Conservation (phyloP, 2,888 invertebrate genomes). For the Ganaspis brasiliensis region DNA sequence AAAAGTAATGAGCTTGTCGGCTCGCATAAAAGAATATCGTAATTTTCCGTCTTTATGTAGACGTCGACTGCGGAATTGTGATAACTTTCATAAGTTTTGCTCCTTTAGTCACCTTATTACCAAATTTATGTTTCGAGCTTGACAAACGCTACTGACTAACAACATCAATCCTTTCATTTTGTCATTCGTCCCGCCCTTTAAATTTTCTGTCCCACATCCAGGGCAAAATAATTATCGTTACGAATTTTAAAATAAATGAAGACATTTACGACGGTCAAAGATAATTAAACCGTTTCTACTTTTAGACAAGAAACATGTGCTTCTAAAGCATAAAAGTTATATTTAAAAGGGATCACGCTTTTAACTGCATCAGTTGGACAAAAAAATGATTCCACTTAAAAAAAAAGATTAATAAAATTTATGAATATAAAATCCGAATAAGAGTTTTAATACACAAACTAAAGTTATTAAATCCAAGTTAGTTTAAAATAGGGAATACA, state of each 20-base stretch:
- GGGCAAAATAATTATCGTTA: slow-evolving; percentile 12
- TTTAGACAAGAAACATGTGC: not conserved
- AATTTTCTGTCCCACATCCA: not conserved
- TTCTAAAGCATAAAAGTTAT: not conserved
- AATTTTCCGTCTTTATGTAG: slow-evolving; percentile 32
- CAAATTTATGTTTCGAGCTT: not conserved
- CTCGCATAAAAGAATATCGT: slow-evolving; percentile 15
- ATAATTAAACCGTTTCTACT: slow-evolving; percentile 1
- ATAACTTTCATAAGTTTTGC: slow-evolving; percentile 1
- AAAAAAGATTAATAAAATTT: no score
- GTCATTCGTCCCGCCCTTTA: slow-evolving; percentile 8
- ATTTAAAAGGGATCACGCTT: no score
- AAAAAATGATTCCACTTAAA: no score
- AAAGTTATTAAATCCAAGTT: no score
- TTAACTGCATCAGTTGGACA: no score
- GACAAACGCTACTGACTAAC: not conserved
- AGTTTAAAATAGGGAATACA: no score
- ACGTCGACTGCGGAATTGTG: not conserved
- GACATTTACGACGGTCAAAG: slow-evolving; percentile 18
- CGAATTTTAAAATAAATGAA: slow-evolving; percentile 1
- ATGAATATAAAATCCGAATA: no score
- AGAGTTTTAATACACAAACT: no score
- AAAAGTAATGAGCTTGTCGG: slow-evolving; percentile 46
- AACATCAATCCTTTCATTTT: slow-evolving; percentile 32
- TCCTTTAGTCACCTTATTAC: not conserved